A percentile compares a stretch with the other conserved stretches of the same genome.
phyloP scores from a whole-genome alignment of 2,888 invertebrate genomes.

The Platycheirus albimanus region DNA sequence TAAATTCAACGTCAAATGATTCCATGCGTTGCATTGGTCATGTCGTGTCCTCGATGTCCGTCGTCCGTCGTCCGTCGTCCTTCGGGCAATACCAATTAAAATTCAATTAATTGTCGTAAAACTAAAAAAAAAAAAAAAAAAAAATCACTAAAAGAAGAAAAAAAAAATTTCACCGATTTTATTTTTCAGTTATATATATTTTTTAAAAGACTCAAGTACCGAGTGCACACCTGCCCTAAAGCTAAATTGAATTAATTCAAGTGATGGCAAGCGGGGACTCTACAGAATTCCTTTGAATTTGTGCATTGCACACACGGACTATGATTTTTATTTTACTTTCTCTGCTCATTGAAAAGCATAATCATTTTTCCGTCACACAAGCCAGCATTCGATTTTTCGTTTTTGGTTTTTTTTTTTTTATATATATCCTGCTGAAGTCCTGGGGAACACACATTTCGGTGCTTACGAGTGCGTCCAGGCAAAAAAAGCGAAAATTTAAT shows the following conservation, averaged over 20 bases:
- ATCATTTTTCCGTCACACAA: slow-evolving; percentile 21
- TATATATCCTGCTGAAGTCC: slow-evolving; percentile 5
- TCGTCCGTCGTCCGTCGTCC: neutral
- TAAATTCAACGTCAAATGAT: slow-evolving; percentile 38
- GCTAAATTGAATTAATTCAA: slow-evolving; percentile 61
- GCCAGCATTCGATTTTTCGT: slow-evolving; percentile 10
- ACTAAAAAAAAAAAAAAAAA: slow-evolving; percentile 10
- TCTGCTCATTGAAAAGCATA: slow-evolving; percentile 47
- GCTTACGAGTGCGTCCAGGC: slow-evolving; percentile 62
- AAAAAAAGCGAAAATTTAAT: slow-evolving; percentile 69
- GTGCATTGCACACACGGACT: slow-evolving; percentile 40
- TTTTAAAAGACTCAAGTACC: slow-evolving; percentile 47
- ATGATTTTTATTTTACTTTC: slow-evolving; percentile 8
- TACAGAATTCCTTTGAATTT: slow-evolving; percentile 58
- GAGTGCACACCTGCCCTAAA: slow-evolving; percentile 54
- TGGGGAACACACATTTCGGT: slow-evolving; percentile 32
- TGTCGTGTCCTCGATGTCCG: no score
- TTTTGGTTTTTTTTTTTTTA: slow-evolving; percentile 1
- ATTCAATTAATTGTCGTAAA: slow-evolving; percentile 58
- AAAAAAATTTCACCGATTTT: neutral
- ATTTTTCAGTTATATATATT: neutral
- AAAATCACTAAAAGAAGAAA: slow-evolving; percentile 8
- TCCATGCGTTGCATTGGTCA: slow-evolving; percentile 8
- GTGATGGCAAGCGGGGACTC: slow-evolving; percentile 27
- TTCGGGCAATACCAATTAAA: slow-evolving; percentile 62